Percentiles rank a stretch among this genome's conserved stretches.
Conservation (phyloP, 2,797 vertebrate genomes). For the Dendrocincla tyrannina region DNA sequence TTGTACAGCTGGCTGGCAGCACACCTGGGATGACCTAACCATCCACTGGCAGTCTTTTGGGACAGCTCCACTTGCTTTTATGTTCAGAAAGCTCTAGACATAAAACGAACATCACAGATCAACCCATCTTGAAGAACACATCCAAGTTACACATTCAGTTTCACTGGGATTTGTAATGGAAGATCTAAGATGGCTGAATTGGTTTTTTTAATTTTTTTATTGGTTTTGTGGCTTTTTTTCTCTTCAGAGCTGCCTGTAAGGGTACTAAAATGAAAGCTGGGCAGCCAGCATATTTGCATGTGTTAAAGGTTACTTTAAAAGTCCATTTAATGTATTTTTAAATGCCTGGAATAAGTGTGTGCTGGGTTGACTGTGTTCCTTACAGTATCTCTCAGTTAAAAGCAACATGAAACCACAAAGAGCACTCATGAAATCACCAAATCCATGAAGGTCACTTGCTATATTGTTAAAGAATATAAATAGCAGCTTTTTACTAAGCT, state of each 20-base stretch:
- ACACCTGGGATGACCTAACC: not conserved
- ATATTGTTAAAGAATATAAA: slow-evolving; percentile 44
- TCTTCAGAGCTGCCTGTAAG: not conserved
- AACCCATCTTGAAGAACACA: not conserved
- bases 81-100: not conserved
- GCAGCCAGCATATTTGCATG: not conserved
- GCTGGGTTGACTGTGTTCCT: not conserved
- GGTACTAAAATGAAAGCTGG: not conserved
- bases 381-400: not conserved
- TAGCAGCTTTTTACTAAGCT: slow-evolving; percentile 44
- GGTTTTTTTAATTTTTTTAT: not conserved
- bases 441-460: slow-evolving; percentile 42
- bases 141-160: not conserved
- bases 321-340: not conserved
- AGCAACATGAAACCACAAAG: slow-evolving; percentile 44
- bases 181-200: not conserved
- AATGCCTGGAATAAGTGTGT: not conserved
- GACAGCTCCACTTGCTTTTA: not conserved
- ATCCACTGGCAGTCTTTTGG: not conserved
- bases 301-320: not conserved
- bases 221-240: not conserved
- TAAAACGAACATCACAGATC: not conserved
- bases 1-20: not conserved
- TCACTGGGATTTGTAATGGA: not conserved
- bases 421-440: slow-evolving; percentile 13